Base-by-base conservation (phyloP, 2,797 vertebrate genomes). In the Alfaro cultratus region DNA sequence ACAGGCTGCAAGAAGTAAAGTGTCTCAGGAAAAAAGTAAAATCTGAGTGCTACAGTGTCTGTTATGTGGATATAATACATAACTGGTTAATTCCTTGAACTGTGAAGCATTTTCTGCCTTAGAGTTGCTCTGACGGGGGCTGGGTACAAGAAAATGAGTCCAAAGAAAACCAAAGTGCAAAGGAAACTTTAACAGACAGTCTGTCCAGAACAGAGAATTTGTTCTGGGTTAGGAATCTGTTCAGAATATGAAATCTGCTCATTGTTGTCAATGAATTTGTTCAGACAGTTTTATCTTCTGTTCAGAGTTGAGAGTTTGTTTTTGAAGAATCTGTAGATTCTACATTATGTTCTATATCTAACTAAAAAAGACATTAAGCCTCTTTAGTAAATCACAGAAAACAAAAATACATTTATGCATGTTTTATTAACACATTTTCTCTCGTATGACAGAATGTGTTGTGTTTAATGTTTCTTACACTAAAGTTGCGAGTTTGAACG, bases 401-500 rank as follows among this genome's bases (percentile, higher is more conserved):
- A 55, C 29, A 60, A 31, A 31, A 15, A 49, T 21, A 23, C 18
- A 51, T 51, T 51, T 23, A 8, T 51, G 5, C 18, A 6, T 21
- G 7, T 51, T 23, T 51, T 23, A 51, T 51, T 51, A 36, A 21
- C 34, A 10, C 5, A 36, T 23, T 67, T 67, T 23, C 11, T 39
- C 9, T 39, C 16, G 2, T 34, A 29, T 34, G 31, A 68, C 64
- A 23, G 34, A 41, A 21, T 26, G 23, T 49, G 53, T 81, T 86
- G 77, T 80, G 75, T 77, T 82, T 60, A 57, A 53, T 34, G 47
- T 77, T 36, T 60, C 23, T 76, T 51, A 26, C 31, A 10, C 70
- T 13, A 46, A 86, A 77, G 67, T 45, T 72, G 60, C 7, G 31
- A 68, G 84, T 92, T 90, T 86, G 79, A 80, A 88, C 87, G 82